A percentile compares a stretch with the other conserved stretches of the same genome.
These are phyloP conservation scores for Tragelaphus imberbis DNA, from an alignment of 2,113 vertebrate species.

Conservation along the genomic window DNA sequence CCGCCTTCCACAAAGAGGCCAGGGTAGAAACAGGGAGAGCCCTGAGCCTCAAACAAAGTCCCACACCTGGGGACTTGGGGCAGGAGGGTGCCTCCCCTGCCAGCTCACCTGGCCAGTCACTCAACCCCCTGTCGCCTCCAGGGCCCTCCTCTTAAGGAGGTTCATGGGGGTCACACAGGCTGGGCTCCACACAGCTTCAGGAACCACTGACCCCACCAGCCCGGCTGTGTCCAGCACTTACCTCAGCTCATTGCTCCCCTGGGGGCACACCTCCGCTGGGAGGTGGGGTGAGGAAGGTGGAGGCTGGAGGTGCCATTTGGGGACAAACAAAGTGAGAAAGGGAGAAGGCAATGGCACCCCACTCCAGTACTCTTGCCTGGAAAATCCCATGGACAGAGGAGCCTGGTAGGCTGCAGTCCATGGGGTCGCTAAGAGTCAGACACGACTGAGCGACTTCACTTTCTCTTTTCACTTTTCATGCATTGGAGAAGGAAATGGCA, in stretches of 20 bases:
- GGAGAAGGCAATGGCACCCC: too few species aligned
- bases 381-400: too few species aligned
- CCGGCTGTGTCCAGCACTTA: neutral
- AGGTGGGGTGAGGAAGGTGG: neutral
- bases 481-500: too few species aligned
- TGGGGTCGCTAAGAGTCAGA: too few species aligned
- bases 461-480: too few species aligned
- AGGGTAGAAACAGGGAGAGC: neutral
- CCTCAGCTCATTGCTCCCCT: neutral
- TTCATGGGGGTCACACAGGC: neutral
- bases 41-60: neutral
- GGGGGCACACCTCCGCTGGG: fast-evolving
- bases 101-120: neutral
- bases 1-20: neutral
- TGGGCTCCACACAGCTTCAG: neutral
- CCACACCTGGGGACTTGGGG: neutral
- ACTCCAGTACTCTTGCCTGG: too few species aligned
- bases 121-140: neutral
- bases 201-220: neutral
- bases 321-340: neutral
- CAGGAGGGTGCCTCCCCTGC: neutral
- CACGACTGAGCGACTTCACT: too few species aligned
- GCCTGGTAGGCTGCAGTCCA: too few species aligned
- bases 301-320: neutral
- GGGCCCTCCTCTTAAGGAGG: neutral